Conservation (phyloP, 2,888 invertebrate species). For the Athripsodes cinereus region DNA sequence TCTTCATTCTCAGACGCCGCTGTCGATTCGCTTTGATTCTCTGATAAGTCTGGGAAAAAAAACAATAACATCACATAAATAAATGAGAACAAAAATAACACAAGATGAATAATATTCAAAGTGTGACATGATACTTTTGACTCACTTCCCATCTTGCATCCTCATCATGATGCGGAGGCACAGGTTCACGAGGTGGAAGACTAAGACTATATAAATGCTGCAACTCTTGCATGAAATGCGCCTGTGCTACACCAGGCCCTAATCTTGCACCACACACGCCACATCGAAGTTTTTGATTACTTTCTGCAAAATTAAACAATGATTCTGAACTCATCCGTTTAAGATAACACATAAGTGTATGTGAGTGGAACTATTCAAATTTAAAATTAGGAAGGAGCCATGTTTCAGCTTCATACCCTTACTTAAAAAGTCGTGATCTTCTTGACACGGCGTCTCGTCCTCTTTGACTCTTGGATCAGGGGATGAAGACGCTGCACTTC, state of each 20-base stretch:
- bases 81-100: neutral
- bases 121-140: neutral
- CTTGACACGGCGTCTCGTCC: constrained; percentile 40
- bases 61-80: neutral
- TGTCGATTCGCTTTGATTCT: constrained; percentile 49
- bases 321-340: too few relatives aligned
- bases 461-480: constrained; percentile 43
- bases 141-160: constrained; percentile 50
- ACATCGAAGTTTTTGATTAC: constrained; percentile 47
- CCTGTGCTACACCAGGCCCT: constrained; percentile 49
- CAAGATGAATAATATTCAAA: neutral
- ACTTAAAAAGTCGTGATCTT: constrained; percentile 41
- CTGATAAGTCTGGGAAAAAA: constrained; percentile 41
- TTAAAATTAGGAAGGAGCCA: too few relatives aligned
- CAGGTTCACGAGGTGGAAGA: constrained; percentile 41
- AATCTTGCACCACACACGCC: constrained; percentile 48
- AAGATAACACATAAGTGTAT: too few relatives aligned
- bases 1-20: constrained; percentile 46
- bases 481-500: constrained; percentile 45
- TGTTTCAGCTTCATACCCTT: constrained; percentile 3
- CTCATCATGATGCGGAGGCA: constrained; percentile 44
- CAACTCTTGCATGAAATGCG: constrained; percentile 47
- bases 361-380: too few relatives aligned
- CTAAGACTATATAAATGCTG: constrained; percentile 48
- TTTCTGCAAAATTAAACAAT: constrained; percentile 34